These are phyloP conservation scores for Cylloceria caligata DNA, from an alignment of 2,888 invertebrate species.

Conservation along the genomic window DNA sequence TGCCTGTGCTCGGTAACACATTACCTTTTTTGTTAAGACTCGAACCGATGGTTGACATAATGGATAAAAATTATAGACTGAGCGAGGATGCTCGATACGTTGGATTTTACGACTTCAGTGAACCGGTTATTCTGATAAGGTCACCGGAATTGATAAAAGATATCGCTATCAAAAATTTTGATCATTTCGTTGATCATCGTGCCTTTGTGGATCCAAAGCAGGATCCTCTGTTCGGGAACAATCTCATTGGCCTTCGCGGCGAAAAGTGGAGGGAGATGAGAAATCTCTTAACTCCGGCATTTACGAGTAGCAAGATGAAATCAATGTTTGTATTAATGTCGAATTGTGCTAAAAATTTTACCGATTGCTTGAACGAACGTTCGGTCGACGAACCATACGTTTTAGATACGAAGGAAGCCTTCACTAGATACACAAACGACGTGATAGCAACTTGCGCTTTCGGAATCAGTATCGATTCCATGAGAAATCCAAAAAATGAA, in stretches of 20 bases:
- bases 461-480: conserved; percentile 76
- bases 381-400: conserved; percentile 22
- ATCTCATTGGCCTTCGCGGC: conserved; percentile 75
- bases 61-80: conserved; percentile 63
- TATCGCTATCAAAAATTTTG: conserved; percentile 70
- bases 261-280: conserved; percentile 86
- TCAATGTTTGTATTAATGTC: conserved; percentile 85
- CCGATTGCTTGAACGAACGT: conserved; percentile 67
- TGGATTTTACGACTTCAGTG: conserved; percentile 36
- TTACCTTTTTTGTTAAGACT: conserved; percentile 53
- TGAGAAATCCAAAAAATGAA: conserved; percentile 75
- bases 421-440: conserved; percentile 80
- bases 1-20: conserved; percentile 66
- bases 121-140: conserved; percentile 74
- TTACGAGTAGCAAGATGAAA: conserved; percentile 86
- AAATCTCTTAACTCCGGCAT: conserved; percentile 85
- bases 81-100: conserved; percentile 67
- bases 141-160: conserved; percentile 79
- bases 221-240: conserved; percentile 70
- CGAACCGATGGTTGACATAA: conserved; percentile 35
- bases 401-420: conserved; percentile 76
- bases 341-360: conserved; percentile 76
- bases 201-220: conserved; percentile 48
- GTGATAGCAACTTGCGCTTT: conserved; percentile 84
- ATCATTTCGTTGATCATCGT: conserved; percentile 54